Evolutionary conservation across 2,113 vertebrate species (phyloP), one percentile per base, ranked within the genome.

Genomic region (Clarias batrachus): DNA sequence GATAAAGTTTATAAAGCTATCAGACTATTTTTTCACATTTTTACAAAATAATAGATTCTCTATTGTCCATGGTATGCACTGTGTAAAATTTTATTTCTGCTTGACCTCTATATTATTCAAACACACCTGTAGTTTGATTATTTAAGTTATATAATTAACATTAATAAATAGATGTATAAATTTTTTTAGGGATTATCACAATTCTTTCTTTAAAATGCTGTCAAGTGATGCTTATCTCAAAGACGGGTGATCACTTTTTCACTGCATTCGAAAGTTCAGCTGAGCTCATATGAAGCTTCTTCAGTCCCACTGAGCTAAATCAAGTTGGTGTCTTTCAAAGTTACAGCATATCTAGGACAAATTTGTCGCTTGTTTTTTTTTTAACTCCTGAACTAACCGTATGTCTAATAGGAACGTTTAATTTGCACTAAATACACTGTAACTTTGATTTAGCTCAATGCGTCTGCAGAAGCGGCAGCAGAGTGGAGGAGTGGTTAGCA

Each of bases 1-100:
- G 86, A 86, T 88, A 88, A 90, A 73, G 23, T 86, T 60, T 56
- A 79, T 70, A 41, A 90, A 74, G 82, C 62, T 60, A 88, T 76
- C 77, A 88, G 88, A 77, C 65, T 89, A 89, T 91, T 93, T 92
- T 89, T 92, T 88, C 92, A 91, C 83, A 56, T 87, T 89, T 90
- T 87, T 88, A 89, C 81, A 81, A 25, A 70, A 27, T 80, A 71
- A 86, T 83, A 59, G 70, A 82, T 84, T 70, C 83, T 87, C 85
- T 70, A 81, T 87, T 81, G 86, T 85, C 62, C 89, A 83, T 83
- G 88, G 79, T 86, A 90, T 89, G 90, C 85, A 91, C 87, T 91
- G 87, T 90, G 79, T 86, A 83, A 21, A 41, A 62, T 86, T 73
- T 23, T n/a, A 52, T 88, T 65, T 68, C 54, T 83, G 86, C 21